phyloP scores from a whole-genome alignment of 2,888 invertebrate species.

The Coleophora deauratella region DNA sequence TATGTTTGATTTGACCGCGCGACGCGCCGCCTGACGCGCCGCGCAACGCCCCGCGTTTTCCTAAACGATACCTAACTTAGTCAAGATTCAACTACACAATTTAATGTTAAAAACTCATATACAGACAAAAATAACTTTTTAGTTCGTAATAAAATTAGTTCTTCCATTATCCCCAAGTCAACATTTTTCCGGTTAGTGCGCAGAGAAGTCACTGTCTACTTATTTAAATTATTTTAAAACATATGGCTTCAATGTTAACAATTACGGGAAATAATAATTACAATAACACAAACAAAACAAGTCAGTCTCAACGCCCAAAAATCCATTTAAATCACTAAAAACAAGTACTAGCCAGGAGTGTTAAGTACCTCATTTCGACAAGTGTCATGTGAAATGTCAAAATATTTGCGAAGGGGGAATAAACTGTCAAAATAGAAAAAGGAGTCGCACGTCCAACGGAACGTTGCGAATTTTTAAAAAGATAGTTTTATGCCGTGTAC shows the following conservation, averaged over 20 bases:
- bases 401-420: not conserved
- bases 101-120: conserved; percentile 64
- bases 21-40: too few relatives aligned
- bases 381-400: not conserved
- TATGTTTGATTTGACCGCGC: too few relatives aligned
- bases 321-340: conserved; percentile 49
- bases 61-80: too few relatives aligned
- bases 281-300: conserved; percentile 72
- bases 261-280: conserved; percentile 61
- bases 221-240: conserved; percentile 32
- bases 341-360: conserved; percentile 21
- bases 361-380: not conserved
- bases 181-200: conserved; percentile 18
- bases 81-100: conserved; percentile 59
- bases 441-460: too few relatives aligned
- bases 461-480: not conserved
- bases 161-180: conserved; percentile 39
- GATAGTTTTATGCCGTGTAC: conserved; percentile 33
- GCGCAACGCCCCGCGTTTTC: too few relatives aligned
- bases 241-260: conserved; percentile 44
- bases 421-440: too few relatives aligned
- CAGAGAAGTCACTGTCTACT: conserved; percentile 5
- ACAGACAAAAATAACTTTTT: conserved; percentile 65
- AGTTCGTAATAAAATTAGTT: conserved; percentile 37
- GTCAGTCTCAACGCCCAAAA: conserved; percentile 72